Percentiles rank a stretch among this genome's conserved stretches.
These are phyloP conservation scores for Anorthoa munda DNA, from an alignment of 2,888 invertebrate genomes.

Conservation along the genomic window DNA sequence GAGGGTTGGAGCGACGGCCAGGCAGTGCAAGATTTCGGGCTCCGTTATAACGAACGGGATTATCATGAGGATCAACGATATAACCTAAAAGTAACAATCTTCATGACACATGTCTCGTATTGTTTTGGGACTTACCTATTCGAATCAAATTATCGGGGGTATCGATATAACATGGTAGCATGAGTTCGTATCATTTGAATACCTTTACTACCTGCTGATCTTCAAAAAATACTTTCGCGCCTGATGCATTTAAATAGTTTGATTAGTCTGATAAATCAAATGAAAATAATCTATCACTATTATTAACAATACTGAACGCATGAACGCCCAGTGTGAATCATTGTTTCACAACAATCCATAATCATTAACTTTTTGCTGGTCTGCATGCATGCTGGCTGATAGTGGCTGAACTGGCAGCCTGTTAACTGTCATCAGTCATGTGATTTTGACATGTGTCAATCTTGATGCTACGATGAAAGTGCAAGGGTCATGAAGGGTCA, in stretches of 20 bases:
- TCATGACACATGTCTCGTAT: constrained; percentile 67
- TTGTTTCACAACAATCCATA: constrained; percentile 10
- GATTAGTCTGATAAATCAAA: not conserved
- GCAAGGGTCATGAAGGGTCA: constrained; percentile 10
- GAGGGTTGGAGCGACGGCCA: constrained; percentile 84
- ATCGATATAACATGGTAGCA: constrained; percentile 5
- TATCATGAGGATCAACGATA: constrained; percentile 86
- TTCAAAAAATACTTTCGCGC: not conserved
- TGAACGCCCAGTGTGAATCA: not conserved
- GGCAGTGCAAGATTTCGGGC: constrained; percentile 80
- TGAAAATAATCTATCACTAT: not conserved
- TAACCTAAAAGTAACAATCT: constrained; percentile 87
- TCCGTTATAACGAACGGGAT: constrained; percentile 81
- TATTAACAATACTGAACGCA: constrained; percentile 1
- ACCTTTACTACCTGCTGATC: constrained; percentile 1
- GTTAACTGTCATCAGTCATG: not conserved
- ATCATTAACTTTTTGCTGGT: not conserved
- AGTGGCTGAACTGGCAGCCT: too few species aligned
- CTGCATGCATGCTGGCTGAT: not conserved
- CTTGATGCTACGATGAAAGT: not conserved
- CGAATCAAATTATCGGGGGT: not conserved
- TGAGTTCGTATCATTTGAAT: not conserved
- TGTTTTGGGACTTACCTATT: constrained; percentile 48
- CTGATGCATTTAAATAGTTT: not conserved
- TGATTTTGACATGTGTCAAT: constrained; percentile 28